Conservation (phyloP, 2,888 invertebrate genomes). For the Rhamnusium bicolor region DNA sequence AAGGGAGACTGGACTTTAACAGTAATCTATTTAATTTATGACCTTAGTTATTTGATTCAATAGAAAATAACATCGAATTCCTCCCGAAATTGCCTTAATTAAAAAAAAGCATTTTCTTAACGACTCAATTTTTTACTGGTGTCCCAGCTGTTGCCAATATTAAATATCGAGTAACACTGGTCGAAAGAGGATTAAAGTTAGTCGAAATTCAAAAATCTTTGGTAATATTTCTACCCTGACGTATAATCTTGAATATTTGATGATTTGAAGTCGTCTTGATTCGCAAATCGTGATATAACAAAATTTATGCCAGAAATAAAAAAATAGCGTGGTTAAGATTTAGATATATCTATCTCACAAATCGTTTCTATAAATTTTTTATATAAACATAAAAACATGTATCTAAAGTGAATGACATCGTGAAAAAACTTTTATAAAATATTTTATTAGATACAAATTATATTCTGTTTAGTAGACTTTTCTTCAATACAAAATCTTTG, state of each 20-base stretch:
- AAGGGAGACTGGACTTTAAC: not conserved
- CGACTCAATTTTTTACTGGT: not conserved
- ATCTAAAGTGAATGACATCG: too few relatives aligned
- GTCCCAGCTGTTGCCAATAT: slow-evolving; percentile 10
- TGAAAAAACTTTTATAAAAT: not conserved
- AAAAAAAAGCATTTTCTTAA: not conserved
- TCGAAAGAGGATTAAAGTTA: slow-evolving; percentile 4
- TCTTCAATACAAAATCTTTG: too few relatives aligned
- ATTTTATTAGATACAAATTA: too few relatives aligned
- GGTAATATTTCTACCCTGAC: slow-evolving; percentile 3
- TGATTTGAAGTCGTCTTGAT: slow-evolving; percentile 1
- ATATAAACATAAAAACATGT: not conserved
- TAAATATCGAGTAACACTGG: slow-evolving; percentile 9
- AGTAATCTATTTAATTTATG: not conserved
- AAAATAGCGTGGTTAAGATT: too few relatives aligned
- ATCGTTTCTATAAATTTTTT: too few relatives aligned
- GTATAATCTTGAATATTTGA: slow-evolving; percentile 19
- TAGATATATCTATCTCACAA: too few relatives aligned
- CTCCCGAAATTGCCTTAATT: not conserved
- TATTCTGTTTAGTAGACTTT: too few relatives aligned
- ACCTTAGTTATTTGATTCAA: not conserved
- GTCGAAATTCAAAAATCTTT: slow-evolving; percentile 12
- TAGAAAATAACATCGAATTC: not conserved
- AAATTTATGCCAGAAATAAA: not conserved
- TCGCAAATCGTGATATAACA: not conserved